Percentiles rank a stretch among this genome's conserved stretches.
phyloP scores from a whole-genome alignment of 2,888 invertebrate species.

The Melieria omissa region DNA sequence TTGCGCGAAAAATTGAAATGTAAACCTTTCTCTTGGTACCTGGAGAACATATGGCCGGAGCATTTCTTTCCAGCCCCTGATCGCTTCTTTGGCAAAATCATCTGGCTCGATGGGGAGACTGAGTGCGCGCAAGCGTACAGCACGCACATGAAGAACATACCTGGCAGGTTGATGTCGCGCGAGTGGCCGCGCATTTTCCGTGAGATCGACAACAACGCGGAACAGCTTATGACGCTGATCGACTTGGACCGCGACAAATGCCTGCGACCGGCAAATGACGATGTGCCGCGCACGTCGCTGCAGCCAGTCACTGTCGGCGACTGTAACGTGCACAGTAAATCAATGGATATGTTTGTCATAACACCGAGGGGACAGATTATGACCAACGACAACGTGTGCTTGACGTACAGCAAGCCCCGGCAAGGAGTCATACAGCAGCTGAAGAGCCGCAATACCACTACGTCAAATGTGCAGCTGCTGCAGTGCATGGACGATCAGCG shows the following conservation, averaged over 20 bases:
- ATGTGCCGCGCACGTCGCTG: conserved; percentile 50
- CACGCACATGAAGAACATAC: conserved; percentile 57
- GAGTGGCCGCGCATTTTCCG: conserved; percentile 58
- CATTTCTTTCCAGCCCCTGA: conserved; percentile 92
- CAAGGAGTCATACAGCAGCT: conserved; percentile 52
- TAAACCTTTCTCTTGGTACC: conserved; percentile 92
- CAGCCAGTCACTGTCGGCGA: conserved; percentile 59
- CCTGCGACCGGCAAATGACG: conserved; percentile 55
- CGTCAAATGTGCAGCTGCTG: conserved; percentile 59
- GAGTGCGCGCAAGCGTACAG: conserved; percentile 57
- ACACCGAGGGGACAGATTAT: conserved; percentile 76
- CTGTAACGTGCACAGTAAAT: conserved; percentile 57
- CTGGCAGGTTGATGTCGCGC: conserved; percentile 54
- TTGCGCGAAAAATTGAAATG: conserved; percentile 80
- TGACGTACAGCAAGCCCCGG: conserved; percentile 73
- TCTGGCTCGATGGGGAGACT: conserved; percentile 61
- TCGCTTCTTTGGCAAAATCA: conserved; percentile 89
- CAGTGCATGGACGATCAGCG: conserved; percentile 56
- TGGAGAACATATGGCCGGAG: conserved; percentile 95
- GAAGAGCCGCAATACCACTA: conserved; percentile 56
- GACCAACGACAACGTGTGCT: conserved; percentile 88
- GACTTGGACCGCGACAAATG: conserved; percentile 61
- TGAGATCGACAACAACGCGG: conserved; percentile 54
- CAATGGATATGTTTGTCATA: conserved; percentile 77
- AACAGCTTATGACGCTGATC: conserved; percentile 53